Conservation (phyloP, 2,797 vertebrate genomes). For the Lithobates pipiens region DNA sequence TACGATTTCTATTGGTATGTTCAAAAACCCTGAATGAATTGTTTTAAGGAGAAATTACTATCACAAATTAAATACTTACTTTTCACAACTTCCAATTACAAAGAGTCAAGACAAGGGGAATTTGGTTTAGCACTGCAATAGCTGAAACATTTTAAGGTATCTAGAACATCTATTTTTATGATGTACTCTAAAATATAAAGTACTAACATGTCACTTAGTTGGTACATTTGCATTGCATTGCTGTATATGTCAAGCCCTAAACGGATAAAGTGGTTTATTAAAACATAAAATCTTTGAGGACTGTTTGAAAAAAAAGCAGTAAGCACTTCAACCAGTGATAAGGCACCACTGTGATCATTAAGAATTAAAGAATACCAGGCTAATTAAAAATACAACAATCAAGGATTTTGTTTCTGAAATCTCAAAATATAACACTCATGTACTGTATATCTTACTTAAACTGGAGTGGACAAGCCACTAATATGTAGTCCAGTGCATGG, state of each 20-base stretch:
- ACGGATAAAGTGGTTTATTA: not conserved
- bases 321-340: not conserved
- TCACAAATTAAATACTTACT: not conserved
- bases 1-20: not conserved
- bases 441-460: not conserved
- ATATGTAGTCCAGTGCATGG: not conserved
- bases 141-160: not conserved
- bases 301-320: not conserved
- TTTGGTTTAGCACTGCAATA: not conserved
- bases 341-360: too few species aligned
- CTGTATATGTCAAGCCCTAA: not conserved
- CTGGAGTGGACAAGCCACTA: not conserved
- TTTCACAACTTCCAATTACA: not conserved
- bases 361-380: too few species aligned
- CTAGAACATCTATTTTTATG: slow-evolving; percentile 5
- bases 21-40: not conserved
- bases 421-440: not conserved
- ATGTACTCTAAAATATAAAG: not conserved
- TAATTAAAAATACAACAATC: too few species aligned
- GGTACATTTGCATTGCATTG: not conserved
- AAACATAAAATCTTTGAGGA: not conserved
- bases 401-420: too few species aligned
- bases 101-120: not conserved
- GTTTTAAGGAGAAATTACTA: not conserved
- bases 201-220: not conserved